Evolutionary conservation across 1,140 invertebrate genomes (phyloP), one percentile per base, ranked within the genome.

Genomic region (Teleopsis dalmanni): DNA sequence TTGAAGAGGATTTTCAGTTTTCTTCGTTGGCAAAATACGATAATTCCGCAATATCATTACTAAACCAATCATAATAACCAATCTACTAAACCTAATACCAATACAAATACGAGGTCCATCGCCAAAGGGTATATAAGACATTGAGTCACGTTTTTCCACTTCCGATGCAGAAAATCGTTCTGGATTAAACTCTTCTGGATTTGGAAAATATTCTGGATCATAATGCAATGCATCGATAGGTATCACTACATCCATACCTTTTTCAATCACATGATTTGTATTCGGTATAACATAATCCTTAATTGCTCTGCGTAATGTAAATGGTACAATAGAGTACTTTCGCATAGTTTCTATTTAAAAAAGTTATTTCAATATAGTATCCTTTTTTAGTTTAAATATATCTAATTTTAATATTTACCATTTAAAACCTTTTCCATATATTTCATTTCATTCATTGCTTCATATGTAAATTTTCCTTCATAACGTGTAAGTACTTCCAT

Each of bases 71-170:
- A 35, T 16, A n/a, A 34, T 31, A 11, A 36, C 31, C 45, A 47
- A 36, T 37, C 35, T 16, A 52, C 63, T 43, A 66, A 64, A 27
- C 26, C 59, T 33, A 26, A 54, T 41, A 11, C 61, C 63, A 31
- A 50, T 50, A 26, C 48, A 50, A 41, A 65, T 63, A 0, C 63
- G 44, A 0, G 63, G 63, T 34, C 50, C 50, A 4, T 51, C 50
- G 31, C 83, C 82, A 62, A 88, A 88, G 1, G 85, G 78, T 33
- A 87, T 57, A 58, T 77, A 84, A 10, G 72, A 50, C 57, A 72
- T 78, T 0, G 63, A 72, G 40, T 72, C 73, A 29, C 80, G 67
- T 10, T 59, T 57, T 16, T 60, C 58, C 1, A 63, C 33, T 49
- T 72, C 71, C 43, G 79, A 72, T 1, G 70, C 67, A 4, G 57